Base-by-base conservation (phyloP, 2,113 vertebrate species). In the Triplophysa dalaica region DNA sequence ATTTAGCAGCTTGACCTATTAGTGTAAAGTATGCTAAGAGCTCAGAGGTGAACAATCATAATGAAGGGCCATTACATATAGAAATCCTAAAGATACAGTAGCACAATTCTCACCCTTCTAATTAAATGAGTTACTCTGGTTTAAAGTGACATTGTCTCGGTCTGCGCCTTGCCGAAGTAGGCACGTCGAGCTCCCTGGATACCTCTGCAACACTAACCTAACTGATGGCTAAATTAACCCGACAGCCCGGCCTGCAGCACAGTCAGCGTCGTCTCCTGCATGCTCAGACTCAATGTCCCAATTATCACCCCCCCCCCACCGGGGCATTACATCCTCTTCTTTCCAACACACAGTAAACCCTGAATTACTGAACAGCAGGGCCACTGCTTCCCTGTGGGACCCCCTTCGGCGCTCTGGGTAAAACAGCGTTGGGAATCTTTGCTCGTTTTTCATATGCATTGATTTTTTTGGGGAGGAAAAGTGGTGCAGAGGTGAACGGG, bases 381-480 rank as follows among this genome's bases (percentile, higher is more conserved):
- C 63, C 54, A 65, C 62, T 10, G 62, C 65, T 13, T 70, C 77
- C 68, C 67, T 52, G 56, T 45, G 65, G 38, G 78, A 70, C 43
- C 63, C 69, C 75, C 75, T 29, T 33, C 72, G 24, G 58, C 60
- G 80, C 82, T 85, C 72, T 9, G 80, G 81, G 84, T 86, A 81
- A 84, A 77, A 68, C 84, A 74, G 76, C 38, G 68, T 80, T 68
- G 52, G 50, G 78, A 76, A 87, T 86, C 87, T 68, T 84, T 83
- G 75, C 69, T 81, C 52, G 54, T 85, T 61, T 82, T 73, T 85
- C 78, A 86, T 86, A 75, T 13, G 22, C 81, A 88, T 83, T 61
- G 88, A 89, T 89, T 86, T 81, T 79, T 67, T 81, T 48, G 72
- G 48, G 24, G 33, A 75, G 38, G 56, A 81, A 82, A 45, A 77